phyloP scores from a whole-genome alignment of 2,113 vertebrate species.

The Acrocephalus arundinaceus region DNA sequence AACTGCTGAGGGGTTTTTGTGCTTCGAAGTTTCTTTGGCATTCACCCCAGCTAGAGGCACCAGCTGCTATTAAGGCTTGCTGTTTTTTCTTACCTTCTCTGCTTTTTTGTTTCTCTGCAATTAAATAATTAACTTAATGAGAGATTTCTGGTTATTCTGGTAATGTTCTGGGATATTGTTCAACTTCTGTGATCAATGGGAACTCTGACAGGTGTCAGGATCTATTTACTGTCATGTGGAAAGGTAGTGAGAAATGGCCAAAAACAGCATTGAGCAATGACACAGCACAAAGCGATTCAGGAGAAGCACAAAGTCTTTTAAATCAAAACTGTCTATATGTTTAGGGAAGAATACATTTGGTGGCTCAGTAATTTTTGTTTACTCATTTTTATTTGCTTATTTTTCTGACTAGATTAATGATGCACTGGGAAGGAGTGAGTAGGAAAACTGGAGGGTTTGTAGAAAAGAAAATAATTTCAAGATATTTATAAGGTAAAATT shows the following conservation, averaged over 20 bases:
- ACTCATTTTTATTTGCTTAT: neutral
- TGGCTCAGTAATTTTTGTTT: neutral
- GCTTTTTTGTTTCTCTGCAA: neutral
- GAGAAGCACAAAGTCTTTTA: neutral
- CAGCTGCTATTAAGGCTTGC: neutral
- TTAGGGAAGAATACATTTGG: neutral
- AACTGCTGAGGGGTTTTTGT: neutral
- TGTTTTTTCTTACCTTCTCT: neutral
- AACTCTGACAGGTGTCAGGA: neutral
- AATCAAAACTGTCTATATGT: neutral
- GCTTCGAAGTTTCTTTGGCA: neutral
- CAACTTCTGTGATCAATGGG: neutral
- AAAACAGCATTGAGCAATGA: neutral
- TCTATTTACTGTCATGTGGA: neutral
- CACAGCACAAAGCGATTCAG: neutral
- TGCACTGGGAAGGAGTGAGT: neutral
- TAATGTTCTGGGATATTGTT: neutral
- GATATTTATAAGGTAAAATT: neutral
- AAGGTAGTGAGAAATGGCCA: neutral
- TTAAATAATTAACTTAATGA: slow-evolving; percentile 8
- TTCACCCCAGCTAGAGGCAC: neutral
- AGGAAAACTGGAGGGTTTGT: neutral
- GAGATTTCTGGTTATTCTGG: neutral
- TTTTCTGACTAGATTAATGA: neutral
- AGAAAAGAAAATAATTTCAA: neutral